Conservation (phyloP, 2,113 vertebrate genomes). For the Numida meleagris region DNA sequence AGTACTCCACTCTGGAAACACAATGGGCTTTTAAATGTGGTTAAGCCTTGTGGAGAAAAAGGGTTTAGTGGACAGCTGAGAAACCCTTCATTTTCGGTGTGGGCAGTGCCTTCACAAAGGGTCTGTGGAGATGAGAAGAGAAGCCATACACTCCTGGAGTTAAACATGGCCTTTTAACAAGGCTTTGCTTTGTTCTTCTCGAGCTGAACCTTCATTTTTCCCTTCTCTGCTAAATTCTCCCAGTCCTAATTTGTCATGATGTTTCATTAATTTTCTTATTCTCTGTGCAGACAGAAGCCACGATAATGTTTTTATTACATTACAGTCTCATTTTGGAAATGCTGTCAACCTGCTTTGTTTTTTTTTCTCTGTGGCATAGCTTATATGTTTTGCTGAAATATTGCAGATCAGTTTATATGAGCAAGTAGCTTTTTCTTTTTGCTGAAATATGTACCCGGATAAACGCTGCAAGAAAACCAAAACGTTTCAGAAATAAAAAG, state of each 20-base stretch:
- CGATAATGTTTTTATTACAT: slow-evolving; percentile 19
- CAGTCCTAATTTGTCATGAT: background rate
- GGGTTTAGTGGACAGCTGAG: background rate
- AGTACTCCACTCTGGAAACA: background rate
- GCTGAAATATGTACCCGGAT: background rate
- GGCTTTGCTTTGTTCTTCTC: background rate
- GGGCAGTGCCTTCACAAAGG: background rate
- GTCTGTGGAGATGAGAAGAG: background rate
- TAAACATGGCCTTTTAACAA: background rate
- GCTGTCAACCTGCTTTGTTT: background rate
- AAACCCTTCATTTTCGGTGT: background rate
- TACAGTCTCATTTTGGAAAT: slow-evolving; percentile 37
- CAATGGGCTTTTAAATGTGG: background rate
- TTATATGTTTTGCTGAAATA: slow-evolving; percentile 30
- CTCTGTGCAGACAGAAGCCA: background rate
- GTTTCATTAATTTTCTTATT: slow-evolving; percentile 27
- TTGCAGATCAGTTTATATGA: slow-evolving; percentile 8
- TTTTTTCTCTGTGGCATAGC: background rate
- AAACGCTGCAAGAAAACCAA: slow-evolving; percentile 25
- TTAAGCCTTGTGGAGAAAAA: background rate
- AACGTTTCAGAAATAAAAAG: slow-evolving; percentile 41
- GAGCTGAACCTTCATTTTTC: background rate
- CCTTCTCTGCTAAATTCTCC: background rate
- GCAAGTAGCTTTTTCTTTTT: background rate
- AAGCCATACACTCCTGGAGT: background rate